Evolutionary conservation across 2,888 invertebrate genomes (phyloP), one percentile per base, ranked within the genome.

Genomic region (Noctua comes): DNA sequence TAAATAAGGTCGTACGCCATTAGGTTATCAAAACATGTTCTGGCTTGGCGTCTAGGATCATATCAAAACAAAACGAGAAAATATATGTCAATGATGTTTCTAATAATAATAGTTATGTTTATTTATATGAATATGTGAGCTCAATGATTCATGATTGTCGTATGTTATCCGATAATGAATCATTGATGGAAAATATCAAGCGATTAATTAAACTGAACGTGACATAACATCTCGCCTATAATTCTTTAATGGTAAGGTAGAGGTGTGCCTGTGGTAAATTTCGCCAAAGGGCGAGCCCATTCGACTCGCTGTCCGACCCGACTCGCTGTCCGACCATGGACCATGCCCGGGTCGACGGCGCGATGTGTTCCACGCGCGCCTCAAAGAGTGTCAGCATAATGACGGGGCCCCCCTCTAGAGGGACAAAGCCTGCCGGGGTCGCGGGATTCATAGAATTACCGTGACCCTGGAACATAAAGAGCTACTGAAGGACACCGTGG

Each of bases 11-110:
- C 66, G 27, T 46, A 76, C 24, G 79, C 48, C 74, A 72, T 24
- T n/a, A 76, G 82, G 85, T 85, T 85, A 85, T 85, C 85, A 46
- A 4, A 57, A 70, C 48, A 62, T 62, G 43, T 68, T 36, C 48
- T 43, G 36, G 71, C 76, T 73, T 78, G 73, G 71, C 68, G 65
- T 85, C 76, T 76, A 78, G 65, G 54, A 57, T 36, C 27, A 65
- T 68, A 84, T 68, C 57, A 71, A 59, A 78, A 73, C 66, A 76
- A 13, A 80, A 36, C 71, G 31, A 62, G 36, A 57, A 73, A 40
- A 18, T 40, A 74, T 31, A 73, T 65, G 18, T 21, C 43, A 31
- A n/a, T 54, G 11, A 65, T 48, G 48, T 73, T 68, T 48, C 1
- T 68, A 68, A 57, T 73, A 70, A 46, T 68, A 62, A 65, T 64